Conservation (phyloP, 2,888 invertebrate species). For the Eupithecia inturbata region DNA sequence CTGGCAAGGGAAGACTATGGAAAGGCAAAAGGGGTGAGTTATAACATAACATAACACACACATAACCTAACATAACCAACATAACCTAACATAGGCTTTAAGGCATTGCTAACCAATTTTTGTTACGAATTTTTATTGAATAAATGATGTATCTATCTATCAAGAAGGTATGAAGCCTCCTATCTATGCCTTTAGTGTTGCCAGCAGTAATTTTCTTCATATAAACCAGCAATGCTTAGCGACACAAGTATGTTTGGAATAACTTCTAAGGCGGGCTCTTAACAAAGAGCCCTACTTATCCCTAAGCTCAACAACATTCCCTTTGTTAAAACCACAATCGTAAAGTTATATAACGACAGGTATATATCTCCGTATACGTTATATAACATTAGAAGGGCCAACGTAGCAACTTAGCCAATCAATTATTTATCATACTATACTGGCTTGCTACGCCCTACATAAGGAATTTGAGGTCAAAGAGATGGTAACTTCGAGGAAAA, state of each 20-base stretch:
- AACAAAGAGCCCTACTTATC: conserved; percentile 2
- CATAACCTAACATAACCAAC: too few species aligned
- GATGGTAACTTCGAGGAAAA: not conserved
- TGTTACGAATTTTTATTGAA: too few species aligned
- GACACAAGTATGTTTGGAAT: not conserved
- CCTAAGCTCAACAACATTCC: not conserved
- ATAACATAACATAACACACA: too few species aligned
- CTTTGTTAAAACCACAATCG: conserved; percentile 3
- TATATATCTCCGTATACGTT: not conserved
- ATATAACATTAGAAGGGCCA: conserved; percentile 7
- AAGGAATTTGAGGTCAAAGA: conserved; percentile 10
- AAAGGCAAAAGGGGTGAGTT: not conserved
- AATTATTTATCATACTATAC: conserved; percentile 21
- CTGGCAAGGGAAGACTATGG: not conserved
- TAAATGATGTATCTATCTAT: too few species aligned
- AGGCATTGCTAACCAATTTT: too few species aligned
- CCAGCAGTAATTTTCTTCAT: not conserved
- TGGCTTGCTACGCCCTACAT: conserved; percentile 22
- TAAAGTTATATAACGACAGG: conserved; percentile 1
- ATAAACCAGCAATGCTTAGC: not conserved
- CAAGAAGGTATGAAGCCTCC: too few species aligned
- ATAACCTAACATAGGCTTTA: too few species aligned
- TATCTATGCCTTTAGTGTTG: not conserved
- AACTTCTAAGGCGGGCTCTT: not conserved
- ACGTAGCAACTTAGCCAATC: conserved; percentile 22